A percentile compares a stretch with the other conserved stretches of the same genome.
Conservation (phyloP, 2,888 invertebrate species). For the Yponomeuta sedellus region DNA sequence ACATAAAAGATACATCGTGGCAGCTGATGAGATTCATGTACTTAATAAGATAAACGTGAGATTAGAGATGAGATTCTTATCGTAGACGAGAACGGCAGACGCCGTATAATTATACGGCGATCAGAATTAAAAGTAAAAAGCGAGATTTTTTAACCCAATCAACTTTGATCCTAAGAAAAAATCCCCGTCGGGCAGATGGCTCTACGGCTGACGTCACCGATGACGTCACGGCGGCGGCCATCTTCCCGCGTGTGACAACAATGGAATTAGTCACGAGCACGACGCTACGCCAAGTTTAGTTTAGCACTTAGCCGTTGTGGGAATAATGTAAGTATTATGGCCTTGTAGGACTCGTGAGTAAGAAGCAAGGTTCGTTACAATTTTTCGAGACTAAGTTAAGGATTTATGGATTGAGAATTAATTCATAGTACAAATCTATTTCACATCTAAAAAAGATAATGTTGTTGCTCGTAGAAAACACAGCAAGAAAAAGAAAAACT, state of each 20-base stretch:
- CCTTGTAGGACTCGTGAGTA: not conserved
- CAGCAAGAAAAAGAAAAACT: no score
- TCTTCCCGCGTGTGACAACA: conserved; percentile 26
- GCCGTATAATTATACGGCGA: not conserved
- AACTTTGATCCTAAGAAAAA: not conserved
- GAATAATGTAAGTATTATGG: conserved; percentile 19
- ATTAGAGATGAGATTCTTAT: no score
- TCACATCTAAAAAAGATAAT: no score
- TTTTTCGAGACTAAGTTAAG: no score
- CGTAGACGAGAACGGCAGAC: no score
- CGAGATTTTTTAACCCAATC: not conserved
- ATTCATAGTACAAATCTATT: no score
- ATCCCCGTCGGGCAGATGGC: not conserved
- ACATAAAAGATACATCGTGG: no score
- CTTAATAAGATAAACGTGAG: no score
- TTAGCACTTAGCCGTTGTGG: conserved; percentile 35
- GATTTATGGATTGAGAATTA: not conserved
- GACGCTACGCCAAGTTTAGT: conserved; percentile 30
- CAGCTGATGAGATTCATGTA: no score
- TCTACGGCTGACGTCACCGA: not conserved
- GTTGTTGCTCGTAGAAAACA: no score
- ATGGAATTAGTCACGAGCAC: conserved; percentile 33
- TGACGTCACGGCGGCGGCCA: conserved; percentile 17
- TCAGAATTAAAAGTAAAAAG: no score
- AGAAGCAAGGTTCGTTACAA: not conserved